A percentile compares a stretch with the other conserved stretches of the same genome.
Conservation (phyloP, 2,113 vertebrate species). For the Ibidorhyncha struthersii region DNA sequence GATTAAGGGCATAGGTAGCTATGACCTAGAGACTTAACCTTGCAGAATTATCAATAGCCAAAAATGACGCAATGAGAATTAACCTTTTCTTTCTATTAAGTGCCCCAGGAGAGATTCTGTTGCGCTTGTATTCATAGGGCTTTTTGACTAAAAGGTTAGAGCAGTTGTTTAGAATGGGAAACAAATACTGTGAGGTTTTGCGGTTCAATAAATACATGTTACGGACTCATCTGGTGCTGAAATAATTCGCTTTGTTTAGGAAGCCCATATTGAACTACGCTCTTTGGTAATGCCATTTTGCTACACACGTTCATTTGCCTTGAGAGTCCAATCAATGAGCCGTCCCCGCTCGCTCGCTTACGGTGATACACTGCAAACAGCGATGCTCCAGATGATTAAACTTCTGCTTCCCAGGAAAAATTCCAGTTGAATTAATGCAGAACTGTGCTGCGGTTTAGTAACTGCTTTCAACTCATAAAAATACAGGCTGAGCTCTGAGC, state of each 20-base stretch:
- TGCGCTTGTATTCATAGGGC: not conserved
- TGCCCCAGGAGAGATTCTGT: not conserved
- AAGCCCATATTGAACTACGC: rapidly evolving
- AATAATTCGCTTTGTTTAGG: not conserved
- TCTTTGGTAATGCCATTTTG: not conserved
- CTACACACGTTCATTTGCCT: not conserved
- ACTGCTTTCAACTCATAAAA: not conserved
- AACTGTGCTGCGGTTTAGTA: not conserved
- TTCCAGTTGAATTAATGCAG: not conserved
- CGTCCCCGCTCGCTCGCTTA: rapidly evolving
- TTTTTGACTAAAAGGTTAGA: constrained; percentile 14
- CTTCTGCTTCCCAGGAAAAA: not conserved
- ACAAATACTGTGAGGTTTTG: not conserved
- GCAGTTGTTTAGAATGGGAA: not conserved
- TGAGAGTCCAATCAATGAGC: not conserved
- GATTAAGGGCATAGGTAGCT: not conserved
- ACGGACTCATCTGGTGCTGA: not conserved
- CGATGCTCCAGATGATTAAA: not conserved
- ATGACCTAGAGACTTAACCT: not conserved
- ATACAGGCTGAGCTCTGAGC: not conserved
- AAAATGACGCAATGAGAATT: not conserved
- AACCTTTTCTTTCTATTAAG: not conserved
- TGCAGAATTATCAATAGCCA: not conserved
- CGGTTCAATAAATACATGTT: not conserved
- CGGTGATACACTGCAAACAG: not conserved